Base-by-base conservation (phyloP, 1,140 invertebrate genomes). In the Ephestia elutella region DNA sequence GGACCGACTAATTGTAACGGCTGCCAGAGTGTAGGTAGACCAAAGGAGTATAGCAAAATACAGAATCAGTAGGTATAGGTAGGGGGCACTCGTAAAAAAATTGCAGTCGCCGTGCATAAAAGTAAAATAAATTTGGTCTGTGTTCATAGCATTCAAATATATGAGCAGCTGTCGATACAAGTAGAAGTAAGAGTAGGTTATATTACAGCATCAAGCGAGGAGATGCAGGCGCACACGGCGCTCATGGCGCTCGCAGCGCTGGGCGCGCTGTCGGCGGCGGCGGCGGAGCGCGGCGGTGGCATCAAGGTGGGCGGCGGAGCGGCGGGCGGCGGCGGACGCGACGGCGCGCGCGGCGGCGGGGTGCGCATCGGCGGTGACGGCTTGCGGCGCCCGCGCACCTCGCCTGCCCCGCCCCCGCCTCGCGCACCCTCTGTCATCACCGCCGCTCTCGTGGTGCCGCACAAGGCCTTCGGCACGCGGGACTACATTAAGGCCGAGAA, bases 401-500 rank as follows among this genome's bases (percentile, higher is more conserved):
- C 68, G 32, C 84, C 76, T 72, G 89, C 73, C 15, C 79, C 74
- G 61, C 80, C 73, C 51, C 75, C 75, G 25, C 84, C 76, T n/a
- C 82, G 78, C 56, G 75, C 73, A n/a, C 84, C 83, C 44, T 80
- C 83, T 11, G 74, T 80, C 62, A 85, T 88, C 72, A 84, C 82
- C 56, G 92, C 94, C 62, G 94, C 94, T 38, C 90, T 94, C 70
- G 91, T 94, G 55, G 91, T 95, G 65, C 94, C 95, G 0, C 92
- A 94, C 69, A 95, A 94, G 74, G 92, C 92, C 44, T 95, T 95
- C 72, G 92, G 92, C 63, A 90, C 91, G 21, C 90, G 95, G 13
- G 93, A 94, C 59, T 95, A 95, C 77, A 93, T 91, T 17, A 93
- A 92, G 73, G 93, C 94, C 49, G 91, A 93, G 25, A 92, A 91